Evolutionary conservation across 2,888 invertebrate genomes (phyloP).

Genomic region (Rotaria magnacalcarata): DNA sequence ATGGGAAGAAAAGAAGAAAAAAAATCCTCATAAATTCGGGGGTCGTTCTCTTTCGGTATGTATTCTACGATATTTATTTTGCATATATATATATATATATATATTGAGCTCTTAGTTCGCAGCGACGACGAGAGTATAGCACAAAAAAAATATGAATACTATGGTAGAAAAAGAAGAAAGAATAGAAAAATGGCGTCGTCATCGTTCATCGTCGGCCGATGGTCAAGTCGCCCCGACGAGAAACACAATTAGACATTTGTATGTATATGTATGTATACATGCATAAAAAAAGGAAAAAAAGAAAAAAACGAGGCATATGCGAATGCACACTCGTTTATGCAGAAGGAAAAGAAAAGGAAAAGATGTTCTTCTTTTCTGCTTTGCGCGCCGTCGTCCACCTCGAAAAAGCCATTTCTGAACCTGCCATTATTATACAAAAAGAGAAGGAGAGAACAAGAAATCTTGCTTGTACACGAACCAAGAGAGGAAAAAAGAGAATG

Average conservation of each 20-base stretch:
- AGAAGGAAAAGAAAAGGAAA: conserved; percentile 31
- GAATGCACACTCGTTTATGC: background rate
- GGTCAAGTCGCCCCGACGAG: conserved; percentile 4
- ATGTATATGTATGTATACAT: background rate
- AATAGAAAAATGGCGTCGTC: conserved; percentile 21
- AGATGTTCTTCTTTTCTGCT: conserved; percentile 29
- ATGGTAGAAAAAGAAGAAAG: conserved; percentile 29
- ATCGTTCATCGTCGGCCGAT: conserved; percentile 29
- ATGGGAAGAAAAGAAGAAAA: conserved; percentile 15
- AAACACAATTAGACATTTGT: conserved; percentile 9
- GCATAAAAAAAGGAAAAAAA: background rate
- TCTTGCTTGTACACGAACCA: conserved; percentile 13
- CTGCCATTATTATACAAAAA: conserved; percentile 26
- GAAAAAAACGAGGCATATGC: conserved; percentile 22
- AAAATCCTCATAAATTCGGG: conserved; percentile 22
- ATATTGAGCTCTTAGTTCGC: background rate
- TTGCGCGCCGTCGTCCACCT: conserved; percentile 22
- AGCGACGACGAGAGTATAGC: background rate
- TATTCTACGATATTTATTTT: conserved; percentile 21
- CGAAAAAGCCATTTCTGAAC: conserved; percentile 31
- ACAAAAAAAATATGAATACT: background rate
- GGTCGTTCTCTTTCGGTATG: conserved; percentile 26
- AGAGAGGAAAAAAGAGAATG: conserved; percentile 25
- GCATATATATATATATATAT: background rate
- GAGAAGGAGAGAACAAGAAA: conserved; percentile 29